Percentiles rank a stretch among this genome's conserved stretches.
Evolutionary conservation across 2,113 vertebrate genomes (phyloP).

Genomic region (Archilochus colubris): DNA sequence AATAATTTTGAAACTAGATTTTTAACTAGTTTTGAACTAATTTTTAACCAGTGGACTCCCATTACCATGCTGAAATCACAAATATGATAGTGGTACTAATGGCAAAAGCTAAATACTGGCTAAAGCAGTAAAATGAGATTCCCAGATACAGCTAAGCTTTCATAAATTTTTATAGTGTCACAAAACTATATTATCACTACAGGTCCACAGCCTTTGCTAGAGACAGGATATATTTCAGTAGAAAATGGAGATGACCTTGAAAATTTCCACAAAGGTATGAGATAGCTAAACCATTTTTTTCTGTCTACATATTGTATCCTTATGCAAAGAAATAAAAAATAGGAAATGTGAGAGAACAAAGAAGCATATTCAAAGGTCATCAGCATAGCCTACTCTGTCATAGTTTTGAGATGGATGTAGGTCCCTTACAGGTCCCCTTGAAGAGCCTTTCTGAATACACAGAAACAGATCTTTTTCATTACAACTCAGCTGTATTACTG

Average conservation of each 20-base stretch:
- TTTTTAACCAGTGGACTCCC: neutral
- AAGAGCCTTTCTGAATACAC: neutral
- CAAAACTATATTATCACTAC: neutral
- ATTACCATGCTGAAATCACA: neutral
- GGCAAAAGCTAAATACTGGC: neutral
- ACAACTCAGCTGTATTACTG: neutral
- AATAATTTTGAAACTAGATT: neutral
- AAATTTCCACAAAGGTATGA: neutral
- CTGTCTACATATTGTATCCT: neutral
- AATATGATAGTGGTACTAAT: neutral
- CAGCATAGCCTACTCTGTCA: neutral
- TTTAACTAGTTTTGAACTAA: no score
- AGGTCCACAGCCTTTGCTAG: neutral
- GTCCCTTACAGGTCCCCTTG: neutral
- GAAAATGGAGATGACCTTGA: constrained; percentile 7
- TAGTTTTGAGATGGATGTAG: neutral
- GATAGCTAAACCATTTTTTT: neutral
- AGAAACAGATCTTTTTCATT: constrained; percentile 22
- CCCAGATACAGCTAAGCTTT: neutral
- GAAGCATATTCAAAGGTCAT: neutral
- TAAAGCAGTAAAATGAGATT: neutral
- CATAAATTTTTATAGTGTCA: neutral
- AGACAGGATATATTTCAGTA: neutral
- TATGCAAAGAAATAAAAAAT: neutral
- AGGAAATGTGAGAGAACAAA: neutral